phyloP scores from a whole-genome alignment of 2,797 vertebrate species.

The Xenentodon cancila region DNA sequence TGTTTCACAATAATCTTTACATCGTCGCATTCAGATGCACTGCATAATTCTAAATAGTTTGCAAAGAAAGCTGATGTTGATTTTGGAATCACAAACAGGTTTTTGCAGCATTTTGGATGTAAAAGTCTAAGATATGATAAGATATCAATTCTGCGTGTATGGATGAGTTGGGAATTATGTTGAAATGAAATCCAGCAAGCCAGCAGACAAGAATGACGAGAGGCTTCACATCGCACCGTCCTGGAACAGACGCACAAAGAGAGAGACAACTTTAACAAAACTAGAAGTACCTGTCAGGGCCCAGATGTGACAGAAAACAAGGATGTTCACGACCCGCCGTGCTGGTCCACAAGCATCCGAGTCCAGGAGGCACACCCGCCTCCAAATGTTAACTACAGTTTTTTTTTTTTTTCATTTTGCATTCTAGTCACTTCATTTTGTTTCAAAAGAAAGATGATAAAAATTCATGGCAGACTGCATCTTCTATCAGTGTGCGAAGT shows the following conservation, averaged over 20 bases:
- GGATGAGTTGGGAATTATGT: conserved; percentile 11
- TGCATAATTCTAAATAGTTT: conserved; percentile 11
- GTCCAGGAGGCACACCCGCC: too few relatives aligned
- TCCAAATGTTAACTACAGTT: too few relatives aligned
- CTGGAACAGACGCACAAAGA: conserved; percentile 38
- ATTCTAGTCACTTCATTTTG: too few relatives aligned
- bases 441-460: too few relatives aligned
- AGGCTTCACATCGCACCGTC: conserved; percentile 18
- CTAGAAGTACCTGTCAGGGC: too few relatives aligned
- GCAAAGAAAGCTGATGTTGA: conserved; percentile 11
- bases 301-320: too few relatives aligned
- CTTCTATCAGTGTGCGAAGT: too few relatives aligned
- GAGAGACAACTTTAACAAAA: not conserved
- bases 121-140: not conserved
- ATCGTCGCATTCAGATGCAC: conserved; percentile 7
- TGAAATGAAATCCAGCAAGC: conserved; percentile 40
- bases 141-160: conserved; percentile 1
- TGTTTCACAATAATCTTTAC: not conserved
- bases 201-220: conserved; percentile 20
- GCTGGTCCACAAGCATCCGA: too few relatives aligned
- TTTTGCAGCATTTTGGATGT: not conserved
- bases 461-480: too few relatives aligned
- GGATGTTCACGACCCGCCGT: too few relatives aligned
- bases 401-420: too few relatives aligned
- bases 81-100: too few relatives aligned